These are phyloP conservation scores for Archocentrus centrarchus DNA, from an alignment of 2,113 vertebrate genomes.

Conservation along the genomic window DNA sequence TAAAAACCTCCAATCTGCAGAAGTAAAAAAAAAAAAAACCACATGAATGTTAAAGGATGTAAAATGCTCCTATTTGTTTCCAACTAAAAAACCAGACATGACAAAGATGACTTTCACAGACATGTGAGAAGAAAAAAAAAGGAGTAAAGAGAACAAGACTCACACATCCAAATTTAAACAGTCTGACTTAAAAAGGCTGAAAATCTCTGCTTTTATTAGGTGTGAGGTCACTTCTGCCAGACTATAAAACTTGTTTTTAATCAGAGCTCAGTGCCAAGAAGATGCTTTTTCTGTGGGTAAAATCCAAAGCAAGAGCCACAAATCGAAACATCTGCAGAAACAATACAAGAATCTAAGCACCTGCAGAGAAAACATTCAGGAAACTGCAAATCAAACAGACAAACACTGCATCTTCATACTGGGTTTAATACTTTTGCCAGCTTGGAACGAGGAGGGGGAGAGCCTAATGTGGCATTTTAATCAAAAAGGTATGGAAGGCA, in stretches of 20 bases:
- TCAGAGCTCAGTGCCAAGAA: neutral
- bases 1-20: neutral
- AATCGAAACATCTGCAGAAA: constrained; percentile 62
- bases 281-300: constrained; percentile 7
- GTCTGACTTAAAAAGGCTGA: neutral
- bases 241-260: constrained; percentile 11
- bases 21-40: neutral
- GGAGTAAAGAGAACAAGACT: neutral
- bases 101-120: constrained; percentile 14
- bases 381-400: constrained; percentile 57
- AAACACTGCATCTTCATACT: constrained; percentile 23
- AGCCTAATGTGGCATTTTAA: neutral
- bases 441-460: neutral
- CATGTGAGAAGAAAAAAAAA: neutral
- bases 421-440: constrained; percentile 20
- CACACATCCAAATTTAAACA: constrained; percentile 24
- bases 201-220: constrained; percentile 1
- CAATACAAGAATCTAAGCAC: constrained; percentile 30
- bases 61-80: neutral
- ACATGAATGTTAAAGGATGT: neutral
- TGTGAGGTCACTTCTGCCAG: neutral
- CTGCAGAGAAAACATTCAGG: constrained; percentile 18
- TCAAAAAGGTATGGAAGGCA: neutral
- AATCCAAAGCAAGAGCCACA: constrained; percentile 15
- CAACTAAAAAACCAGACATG: neutral